Conservation (phyloP, 1,140 invertebrate genomes). For the Andrena cerasifolii region DNA sequence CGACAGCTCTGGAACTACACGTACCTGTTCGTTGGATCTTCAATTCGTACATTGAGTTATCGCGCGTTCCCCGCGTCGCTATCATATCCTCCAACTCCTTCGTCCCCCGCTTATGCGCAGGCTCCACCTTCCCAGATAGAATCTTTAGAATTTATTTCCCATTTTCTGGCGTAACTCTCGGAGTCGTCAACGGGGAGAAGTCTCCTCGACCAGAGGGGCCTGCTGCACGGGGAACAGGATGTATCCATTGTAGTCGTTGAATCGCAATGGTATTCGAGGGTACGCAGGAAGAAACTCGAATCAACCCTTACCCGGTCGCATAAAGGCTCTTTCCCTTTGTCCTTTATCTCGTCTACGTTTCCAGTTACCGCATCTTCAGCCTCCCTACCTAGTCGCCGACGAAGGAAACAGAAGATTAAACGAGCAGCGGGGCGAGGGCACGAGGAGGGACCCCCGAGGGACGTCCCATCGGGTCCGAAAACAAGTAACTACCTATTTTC, state of each 20-base stretch:
- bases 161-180: constrained; percentile 15
- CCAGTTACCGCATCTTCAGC: neutral
- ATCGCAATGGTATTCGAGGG: constrained; percentile 7
- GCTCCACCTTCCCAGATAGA: neutral
- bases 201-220: neutral
- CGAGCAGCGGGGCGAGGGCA: too few species aligned
- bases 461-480: neutral
- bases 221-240: neutral
- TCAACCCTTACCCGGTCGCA: neutral
- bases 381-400: neutral
- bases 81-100: constrained; percentile 2
- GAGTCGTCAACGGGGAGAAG: constrained; percentile 16
- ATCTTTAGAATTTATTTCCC: constrained; percentile 22
- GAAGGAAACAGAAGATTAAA: neutral
- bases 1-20: neutral
- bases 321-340: neutral
- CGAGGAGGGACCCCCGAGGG: neutral
- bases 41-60: constrained; percentile 16
- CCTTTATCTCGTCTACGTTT: neutral
- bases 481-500: constrained; percentile 60
- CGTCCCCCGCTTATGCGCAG: neutral
- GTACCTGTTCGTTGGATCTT: constrained; percentile 6
- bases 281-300: neutral
- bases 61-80: constrained; percentile 9
- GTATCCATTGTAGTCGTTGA: constrained; percentile 5